Percentiles rank a stretch among this genome's conserved stretches.
Evolutionary conservation across 2,888 invertebrate species (phyloP).

Genomic region (Erannis defoliaria): DNA sequence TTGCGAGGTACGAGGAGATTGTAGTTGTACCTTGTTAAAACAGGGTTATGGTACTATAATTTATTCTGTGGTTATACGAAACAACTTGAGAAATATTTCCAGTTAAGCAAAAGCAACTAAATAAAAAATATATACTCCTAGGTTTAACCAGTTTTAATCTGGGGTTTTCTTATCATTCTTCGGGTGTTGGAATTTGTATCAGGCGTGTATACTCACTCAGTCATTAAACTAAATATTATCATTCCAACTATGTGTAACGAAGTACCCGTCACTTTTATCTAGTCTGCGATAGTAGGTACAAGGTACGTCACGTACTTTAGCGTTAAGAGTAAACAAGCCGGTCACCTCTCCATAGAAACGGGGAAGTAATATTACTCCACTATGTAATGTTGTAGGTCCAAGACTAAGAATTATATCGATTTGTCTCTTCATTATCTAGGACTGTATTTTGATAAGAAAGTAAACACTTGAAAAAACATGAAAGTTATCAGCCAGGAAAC

Average conservation of each 20-base stretch:
- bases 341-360: too few species aligned
- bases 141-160: conserved; percentile 7
- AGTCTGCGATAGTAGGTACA: background rate
- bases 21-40: too few species aligned
- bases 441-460: too few species aligned
- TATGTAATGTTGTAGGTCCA: too few species aligned
- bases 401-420: too few species aligned
- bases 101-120: background rate
- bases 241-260: background rate
- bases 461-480: too few species aligned
- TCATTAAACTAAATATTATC: background rate
- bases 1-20: too few species aligned
- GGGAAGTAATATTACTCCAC: too few species aligned
- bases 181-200: background rate
- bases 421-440: too few species aligned
- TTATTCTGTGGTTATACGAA: background rate
- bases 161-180: background rate
- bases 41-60: too few species aligned
- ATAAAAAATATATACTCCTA: background rate
- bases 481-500: too few species aligned
- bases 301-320: background rate
- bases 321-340: too few species aligned
- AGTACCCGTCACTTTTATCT: background rate
- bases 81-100: background rate
- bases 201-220: background rate